Evolutionary conservation across 2,888 invertebrate species (phyloP).

Genomic region (Acleris literana): DNA sequence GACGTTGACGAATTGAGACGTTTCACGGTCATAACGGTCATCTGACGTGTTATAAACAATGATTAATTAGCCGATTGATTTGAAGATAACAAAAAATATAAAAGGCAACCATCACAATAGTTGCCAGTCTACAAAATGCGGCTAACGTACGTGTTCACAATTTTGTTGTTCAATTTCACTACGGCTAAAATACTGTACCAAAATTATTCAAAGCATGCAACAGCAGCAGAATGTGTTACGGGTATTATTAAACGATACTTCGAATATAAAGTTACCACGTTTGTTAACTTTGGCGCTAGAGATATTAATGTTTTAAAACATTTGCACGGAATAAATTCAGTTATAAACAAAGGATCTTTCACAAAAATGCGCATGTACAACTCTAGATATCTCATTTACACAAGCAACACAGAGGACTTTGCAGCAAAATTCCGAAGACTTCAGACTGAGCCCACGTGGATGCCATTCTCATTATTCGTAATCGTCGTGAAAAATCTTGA

Average conservation of each 20-base stretch:
- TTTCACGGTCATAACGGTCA: conserved; percentile 5
- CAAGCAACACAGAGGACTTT: conserved; percentile 11
- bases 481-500: conserved; percentile 48
- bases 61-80: conserved; percentile 25
- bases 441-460: conserved; percentile 51
- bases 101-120: background rate
- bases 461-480: conserved; percentile 52
- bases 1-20: conserved; percentile 10
- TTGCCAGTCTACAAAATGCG: conserved; percentile 11
- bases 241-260: conserved; percentile 9
- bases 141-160: background rate
- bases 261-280: conserved; percentile 31
- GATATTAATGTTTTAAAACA: conserved; percentile 36
- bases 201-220: background rate
- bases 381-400: conserved; percentile 26
- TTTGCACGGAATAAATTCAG: conserved; percentile 30
- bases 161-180: background rate
- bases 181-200: background rate
- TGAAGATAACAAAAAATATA: background rate
- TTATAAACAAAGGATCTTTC: conserved; percentile 29
- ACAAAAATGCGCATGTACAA: background rate
- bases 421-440: conserved; percentile 34
- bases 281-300: conserved; percentile 30
- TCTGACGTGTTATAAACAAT: background rate
- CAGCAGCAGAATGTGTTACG: conserved; percentile 10